These are phyloP conservation scores for Lanius collurio DNA, from an alignment of 2,113 vertebrate species.

Conservation along the genomic window DNA sequence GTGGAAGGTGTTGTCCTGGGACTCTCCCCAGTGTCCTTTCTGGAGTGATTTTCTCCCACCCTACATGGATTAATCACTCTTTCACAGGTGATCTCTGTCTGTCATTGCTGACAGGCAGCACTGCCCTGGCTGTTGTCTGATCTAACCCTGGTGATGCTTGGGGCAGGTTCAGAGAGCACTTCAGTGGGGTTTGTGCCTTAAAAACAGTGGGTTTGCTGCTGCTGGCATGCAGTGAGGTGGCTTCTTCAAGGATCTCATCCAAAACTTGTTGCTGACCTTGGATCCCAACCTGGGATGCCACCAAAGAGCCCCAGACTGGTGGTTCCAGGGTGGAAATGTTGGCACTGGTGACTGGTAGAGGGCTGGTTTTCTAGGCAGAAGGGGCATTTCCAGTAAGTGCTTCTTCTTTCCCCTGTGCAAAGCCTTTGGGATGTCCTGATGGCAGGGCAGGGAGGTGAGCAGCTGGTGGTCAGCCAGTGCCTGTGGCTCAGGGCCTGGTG, in stretches of 20 bases:
- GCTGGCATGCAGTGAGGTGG: background rate
- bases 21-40: background rate
- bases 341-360: background rate
- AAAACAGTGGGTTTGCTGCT: background rate
- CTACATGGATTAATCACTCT: background rate
- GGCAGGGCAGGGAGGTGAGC: background rate
- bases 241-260: background rate
- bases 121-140: background rate
- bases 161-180: background rate
- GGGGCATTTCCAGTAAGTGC: background rate
- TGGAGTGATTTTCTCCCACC: background rate
- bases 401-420: background rate
- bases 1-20: background rate
- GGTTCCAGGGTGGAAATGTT: background rate
- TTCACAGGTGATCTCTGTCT: background rate
- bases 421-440: background rate
- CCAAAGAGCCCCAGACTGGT: background rate
- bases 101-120: background rate
- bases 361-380: background rate
- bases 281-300: background rate
- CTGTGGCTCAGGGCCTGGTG: background rate
- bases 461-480: background rate
- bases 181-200: background rate
- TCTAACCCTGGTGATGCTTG: background rate
- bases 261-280: background rate